Evolutionary conservation across 2,797 vertebrate genomes (phyloP).

Genomic region (Cygnus olor): DNA sequence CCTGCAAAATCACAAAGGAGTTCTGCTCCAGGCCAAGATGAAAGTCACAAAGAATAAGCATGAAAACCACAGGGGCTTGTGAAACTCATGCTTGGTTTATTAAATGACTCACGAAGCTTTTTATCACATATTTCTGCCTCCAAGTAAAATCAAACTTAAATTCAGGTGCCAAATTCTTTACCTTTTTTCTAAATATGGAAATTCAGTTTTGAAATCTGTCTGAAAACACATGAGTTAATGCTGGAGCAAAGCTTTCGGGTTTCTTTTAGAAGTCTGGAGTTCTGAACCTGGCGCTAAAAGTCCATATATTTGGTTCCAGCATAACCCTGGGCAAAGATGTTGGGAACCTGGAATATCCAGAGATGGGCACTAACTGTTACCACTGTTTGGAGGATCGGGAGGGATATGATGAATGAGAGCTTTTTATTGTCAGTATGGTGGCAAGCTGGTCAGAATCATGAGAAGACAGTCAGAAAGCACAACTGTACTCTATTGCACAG

Average conservation of each 20-base stretch:
- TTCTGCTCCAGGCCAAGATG: conserved; percentile 1
- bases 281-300: not conserved
- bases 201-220: not conserved
- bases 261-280: not conserved
- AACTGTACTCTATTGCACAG: not conserved
- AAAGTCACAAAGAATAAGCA: conserved; percentile 14
- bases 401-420: not conserved
- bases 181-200: not conserved
- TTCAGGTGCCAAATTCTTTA: conserved; percentile 25
- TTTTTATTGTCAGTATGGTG: no score
- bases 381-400: no score
- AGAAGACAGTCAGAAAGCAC: not conserved
- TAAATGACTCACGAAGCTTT: conserved; percentile 9
- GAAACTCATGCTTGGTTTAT: conserved; percentile 3
- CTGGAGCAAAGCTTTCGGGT: not conserved
- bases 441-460: not conserved
- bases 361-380: not conserved
- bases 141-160: not conserved
- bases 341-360: not conserved
- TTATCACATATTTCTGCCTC: conserved; percentile 7
- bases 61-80: not conserved
- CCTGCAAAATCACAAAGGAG: not conserved
- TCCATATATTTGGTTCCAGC: not conserved
- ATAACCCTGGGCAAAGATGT: not conserved
- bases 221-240: not conserved